Conservation (phyloP, 2,888 invertebrate genomes). For the Tubulanus polymorphus region DNA sequence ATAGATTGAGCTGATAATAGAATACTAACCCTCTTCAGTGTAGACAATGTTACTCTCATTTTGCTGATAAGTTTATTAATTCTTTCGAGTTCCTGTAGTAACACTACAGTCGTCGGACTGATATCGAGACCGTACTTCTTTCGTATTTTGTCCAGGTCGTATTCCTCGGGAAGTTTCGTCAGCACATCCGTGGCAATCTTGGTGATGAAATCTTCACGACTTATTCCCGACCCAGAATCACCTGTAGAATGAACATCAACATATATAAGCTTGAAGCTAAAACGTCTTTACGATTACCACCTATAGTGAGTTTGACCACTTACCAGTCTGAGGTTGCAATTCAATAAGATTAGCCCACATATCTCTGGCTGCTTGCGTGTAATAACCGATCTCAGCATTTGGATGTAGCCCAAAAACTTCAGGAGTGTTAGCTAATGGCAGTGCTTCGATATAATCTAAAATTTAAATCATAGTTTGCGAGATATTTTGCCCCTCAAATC, state of each 20-base stretch:
- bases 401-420: slow-evolving; percentile 89
- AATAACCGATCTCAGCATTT: slow-evolving; percentile 94
- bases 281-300: background rate
- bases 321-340: slow-evolving; percentile 84
- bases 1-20: background rate
- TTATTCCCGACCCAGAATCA: slow-evolving; percentile 67
- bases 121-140: slow-evolving; percentile 76
- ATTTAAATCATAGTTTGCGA: background rate
- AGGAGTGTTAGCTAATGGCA: slow-evolving; percentile 80
- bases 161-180: slow-evolving; percentile 69
- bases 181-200: slow-evolving; percentile 74
- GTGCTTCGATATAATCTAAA: slow-evolving; percentile 71
- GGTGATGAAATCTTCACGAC: slow-evolving; percentile 82
- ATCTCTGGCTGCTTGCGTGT: slow-evolving; percentile 78
- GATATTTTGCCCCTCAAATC: background rate
- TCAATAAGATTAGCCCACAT: slow-evolving; percentile 85
- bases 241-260: slow-evolving; percentile 55
- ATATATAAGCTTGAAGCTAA: background rate
- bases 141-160: slow-evolving; percentile 76
- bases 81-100: slow-evolving; percentile 81
- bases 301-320: slow-evolving; percentile 28
- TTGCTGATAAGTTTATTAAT: slow-evolving; percentile 73
- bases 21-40: slow-evolving; percentile 58
- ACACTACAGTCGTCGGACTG: slow-evolving; percentile 78
- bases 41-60: slow-evolving; percentile 68